Evolutionary conservation across 2,797 vertebrate genomes (phyloP), one percentile per base, ranked within the genome.

Genomic region (Darevskia mixta): DNA sequence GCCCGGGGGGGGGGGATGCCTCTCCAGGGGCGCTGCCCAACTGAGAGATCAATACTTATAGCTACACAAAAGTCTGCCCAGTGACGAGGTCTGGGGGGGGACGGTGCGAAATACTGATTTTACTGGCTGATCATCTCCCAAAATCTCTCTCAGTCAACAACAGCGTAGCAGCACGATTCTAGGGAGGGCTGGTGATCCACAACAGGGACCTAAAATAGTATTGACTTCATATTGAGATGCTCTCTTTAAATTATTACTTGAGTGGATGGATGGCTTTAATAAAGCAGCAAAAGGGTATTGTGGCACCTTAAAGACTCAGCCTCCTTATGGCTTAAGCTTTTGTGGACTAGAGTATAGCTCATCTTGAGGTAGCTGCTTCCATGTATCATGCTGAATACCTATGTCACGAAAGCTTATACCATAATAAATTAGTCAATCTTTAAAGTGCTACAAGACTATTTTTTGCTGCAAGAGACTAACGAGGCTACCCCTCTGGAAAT

Each of bases 11-110:
- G 38, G 38, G 38, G 5, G 1, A 41, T 88, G 73, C 81, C 55
- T 32, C 77, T 89, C 90, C 88, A 77, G 88, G 87, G 90, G 88
- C 90, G 81, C 88, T 89, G 90, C 89, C 72, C 35, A 75, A 27
- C 45, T 81, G 45, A 17, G 87, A 55, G 87, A 92, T 91, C 91
- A 92, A 94, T 91, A 91, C 55, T 82, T 71, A 23, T 32, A 55
- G 49, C 69, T 78, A 69, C 69, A 71, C 75, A 88, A 77, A 92
- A 87, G 29, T 61, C 92, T 18, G 13, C 55, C 82, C 83, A 87
- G 76, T 38, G 18, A 87, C 64, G 17, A 17, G 11, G n/a, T 11
- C 0, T 13, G 29, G 49, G 75, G 75, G 4, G 18, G 58, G 9
- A 32, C 73, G 82, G 87, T 45, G 69, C 83, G 77, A 86, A 92